Conservation (phyloP, 2,113 vertebrate species). For the Embiotoca jacksoni region DNA sequence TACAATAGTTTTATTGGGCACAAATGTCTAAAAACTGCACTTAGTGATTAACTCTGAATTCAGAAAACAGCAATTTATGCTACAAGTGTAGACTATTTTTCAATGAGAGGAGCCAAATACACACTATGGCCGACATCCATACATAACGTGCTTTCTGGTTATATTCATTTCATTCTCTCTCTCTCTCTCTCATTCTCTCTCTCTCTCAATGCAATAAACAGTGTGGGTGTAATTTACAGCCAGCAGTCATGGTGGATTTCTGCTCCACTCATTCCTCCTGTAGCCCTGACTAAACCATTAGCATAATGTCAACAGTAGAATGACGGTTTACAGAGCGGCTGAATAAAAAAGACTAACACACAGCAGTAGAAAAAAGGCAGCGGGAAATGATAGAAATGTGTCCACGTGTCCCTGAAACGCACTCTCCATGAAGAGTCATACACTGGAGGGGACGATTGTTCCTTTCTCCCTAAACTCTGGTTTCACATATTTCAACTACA, state of each 20-base stretch:
- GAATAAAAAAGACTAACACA: slow-evolving; percentile 6
- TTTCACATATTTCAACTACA: slow-evolving; percentile 40
- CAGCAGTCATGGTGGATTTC: slow-evolving; percentile 50
- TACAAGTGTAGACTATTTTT: neutral
- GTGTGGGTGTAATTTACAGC: slow-evolving; percentile 50
- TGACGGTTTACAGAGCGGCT: slow-evolving; percentile 18
- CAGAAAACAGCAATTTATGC: neutral
- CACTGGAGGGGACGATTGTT: slow-evolving; percentile 21
- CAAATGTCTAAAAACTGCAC: neutral
- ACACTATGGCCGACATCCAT: neutral
- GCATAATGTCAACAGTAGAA: slow-evolving; percentile 31
- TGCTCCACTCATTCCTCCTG: slow-evolving; percentile 34
- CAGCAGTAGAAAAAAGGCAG: neutral
- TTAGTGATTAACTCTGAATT: neutral
- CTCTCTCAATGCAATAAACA: slow-evolving; percentile 21
- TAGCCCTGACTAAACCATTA: slow-evolving; percentile 52
- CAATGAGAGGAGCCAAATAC: neutral
- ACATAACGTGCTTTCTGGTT: slow-evolving; percentile 2
- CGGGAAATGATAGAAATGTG: neutral
- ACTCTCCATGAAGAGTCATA: slow-evolving; percentile 5
- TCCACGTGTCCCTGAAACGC: slow-evolving; percentile 14
- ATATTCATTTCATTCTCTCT: slow-evolving; percentile 13
- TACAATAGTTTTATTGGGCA: neutral
- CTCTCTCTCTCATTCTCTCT: neutral
- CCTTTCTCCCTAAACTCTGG: slow-evolving; percentile 14